Base-by-base conservation (phyloP, 2,113 vertebrate species). In the Charina bottae region DNA sequence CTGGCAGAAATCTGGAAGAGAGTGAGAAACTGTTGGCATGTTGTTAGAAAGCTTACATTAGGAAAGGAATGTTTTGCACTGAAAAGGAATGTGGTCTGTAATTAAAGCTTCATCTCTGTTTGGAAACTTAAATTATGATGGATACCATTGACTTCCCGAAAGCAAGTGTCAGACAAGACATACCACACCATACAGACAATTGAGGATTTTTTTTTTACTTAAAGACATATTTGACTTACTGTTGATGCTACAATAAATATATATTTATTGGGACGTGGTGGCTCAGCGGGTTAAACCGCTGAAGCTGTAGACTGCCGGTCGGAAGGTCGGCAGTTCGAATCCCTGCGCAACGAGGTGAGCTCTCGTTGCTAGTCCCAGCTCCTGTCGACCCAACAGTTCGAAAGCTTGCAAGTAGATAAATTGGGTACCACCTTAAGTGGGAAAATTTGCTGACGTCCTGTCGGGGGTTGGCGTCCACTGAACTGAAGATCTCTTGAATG, bases 1-100 rank as follows among this genome's bases (percentile, higher is more conserved):
- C 55, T 89, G 78, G 49, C n/a, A 89, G 56, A 64, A 24, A 24
- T 85, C 62, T 92, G 23, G 46, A 84, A 89, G 78, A 78, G 37
- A 64, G 87, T 58, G 33, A 37, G 90, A 49, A 87, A 42, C 23
- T 62, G 56, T 85, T 89, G 58, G n/a, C 72, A 64, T 53, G n/a
- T 26, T 55, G 78, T 58, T 84, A 42, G 89, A 92, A 33, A 84
- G 56, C 78, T 89, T 85, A 55, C 23, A 42, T 85, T 89, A 84
- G 58, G 46, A 89, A 89, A 54, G 46, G 23, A 55, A 54, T 42
- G 23, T 60, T 33, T 60, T 83, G 86, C 55, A 53, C 49, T 88
- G 55, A 92, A 83, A 88, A 28, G n/a, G 26, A 88, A 60, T 42
- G n/a, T 60, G 13, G 58, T 88, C n/a, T 88, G 46, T 46, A 59